A percentile compares a stretch with the other conserved stretches of the same genome.
These are phyloP conservation scores for Dinothrombium tinctorium DNA, from an alignment of 1,140 invertebrate species.

Conservation along the genomic window DNA sequence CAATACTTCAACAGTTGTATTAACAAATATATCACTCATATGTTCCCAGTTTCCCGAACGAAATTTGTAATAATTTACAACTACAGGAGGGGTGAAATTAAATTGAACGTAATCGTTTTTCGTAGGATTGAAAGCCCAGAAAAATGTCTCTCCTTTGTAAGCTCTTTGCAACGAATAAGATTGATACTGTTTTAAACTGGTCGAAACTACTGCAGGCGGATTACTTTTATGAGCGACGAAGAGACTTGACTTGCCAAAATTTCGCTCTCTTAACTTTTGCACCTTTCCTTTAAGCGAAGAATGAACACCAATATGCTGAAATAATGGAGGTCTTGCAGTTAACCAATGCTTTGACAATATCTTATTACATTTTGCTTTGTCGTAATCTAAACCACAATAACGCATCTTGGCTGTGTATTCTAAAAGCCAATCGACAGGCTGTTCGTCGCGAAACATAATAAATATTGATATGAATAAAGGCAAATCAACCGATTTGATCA, in stretches of 20 bases:
- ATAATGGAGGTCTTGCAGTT: conserved; percentile 44
- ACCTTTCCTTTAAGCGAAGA: conserved; percentile 90
- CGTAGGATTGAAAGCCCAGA: conserved; percentile 71
- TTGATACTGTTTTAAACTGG: conserved; percentile 58
- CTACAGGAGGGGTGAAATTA: conserved; percentile 46
- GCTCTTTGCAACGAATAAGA: conserved; percentile 53
- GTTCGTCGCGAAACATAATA: conserved; percentile 80
- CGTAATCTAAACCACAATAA: conserved; percentile 63
- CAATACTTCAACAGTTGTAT: conserved; percentile 62
- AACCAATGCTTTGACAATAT: conserved; percentile 55
- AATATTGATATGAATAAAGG: conserved; percentile 76
- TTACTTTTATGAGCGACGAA: conserved; percentile 38
- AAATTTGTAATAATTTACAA: conserved; percentile 58
- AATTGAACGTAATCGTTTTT: conserved; percentile 57
- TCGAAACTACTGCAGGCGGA: conserved; percentile 38
- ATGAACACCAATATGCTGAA: conserved; percentile 83
- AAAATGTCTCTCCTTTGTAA: conserved; percentile 67
- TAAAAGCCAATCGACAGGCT: conserved; percentile 88
- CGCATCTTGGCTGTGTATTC: conserved; percentile 73
- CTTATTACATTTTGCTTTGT: conserved; percentile 52
- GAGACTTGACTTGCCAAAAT: conserved; percentile 64
- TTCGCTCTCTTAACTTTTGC: conserved; percentile 81
- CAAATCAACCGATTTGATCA: conserved; percentile 71
- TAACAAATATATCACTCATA: conserved; percentile 61
- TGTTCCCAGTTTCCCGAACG: conserved; percentile 77